Evolutionary conservation across 1,140 invertebrate genomes (phyloP).

Genomic region (Sesamia nonagrioides): DNA sequence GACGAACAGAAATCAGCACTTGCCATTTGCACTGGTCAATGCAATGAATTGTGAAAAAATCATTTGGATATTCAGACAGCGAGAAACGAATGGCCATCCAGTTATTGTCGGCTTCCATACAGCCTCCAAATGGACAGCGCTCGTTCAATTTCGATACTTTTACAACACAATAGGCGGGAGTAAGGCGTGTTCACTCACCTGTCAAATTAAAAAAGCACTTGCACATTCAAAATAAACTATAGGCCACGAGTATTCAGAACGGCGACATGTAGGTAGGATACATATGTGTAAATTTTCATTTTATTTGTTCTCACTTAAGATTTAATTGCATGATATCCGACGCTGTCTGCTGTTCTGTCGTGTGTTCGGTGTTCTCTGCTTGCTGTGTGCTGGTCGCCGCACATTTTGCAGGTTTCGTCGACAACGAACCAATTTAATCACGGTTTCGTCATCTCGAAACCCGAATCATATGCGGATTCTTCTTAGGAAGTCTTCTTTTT

Average conservation of each 20-base stretch:
- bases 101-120: conserved; percentile 79
- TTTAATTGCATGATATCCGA: conserved; percentile 14
- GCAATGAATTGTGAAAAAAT: conserved; percentile 82
- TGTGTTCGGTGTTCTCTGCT: neutral
- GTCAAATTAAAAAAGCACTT: conserved; percentile 86
- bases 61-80: conserved; percentile 80
- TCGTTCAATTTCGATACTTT: conserved; percentile 86
- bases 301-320: neutral
- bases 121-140: conserved; percentile 80
- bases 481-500: conserved; percentile 57
- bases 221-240: conserved; percentile 84
- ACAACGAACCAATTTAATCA: conserved; percentile 93
- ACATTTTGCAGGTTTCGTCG: conserved; percentile 96
- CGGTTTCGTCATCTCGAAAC: conserved; percentile 94
- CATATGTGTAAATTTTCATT: conserved; percentile 23
- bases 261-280: neutral
- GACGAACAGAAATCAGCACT: conserved; percentile 54
- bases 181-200: conserved; percentile 85
- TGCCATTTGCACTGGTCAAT: conserved; percentile 69
- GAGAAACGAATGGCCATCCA: conserved; percentile 75
- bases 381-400: conserved; percentile 73
- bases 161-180: conserved; percentile 82
- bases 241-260: conserved; percentile 51
- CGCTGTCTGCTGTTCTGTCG: conserved; percentile 7
- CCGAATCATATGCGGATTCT: conserved; percentile 89